Base-by-base conservation (phyloP, 2,888 invertebrate species). In the Mechanitis mazaeus region DNA sequence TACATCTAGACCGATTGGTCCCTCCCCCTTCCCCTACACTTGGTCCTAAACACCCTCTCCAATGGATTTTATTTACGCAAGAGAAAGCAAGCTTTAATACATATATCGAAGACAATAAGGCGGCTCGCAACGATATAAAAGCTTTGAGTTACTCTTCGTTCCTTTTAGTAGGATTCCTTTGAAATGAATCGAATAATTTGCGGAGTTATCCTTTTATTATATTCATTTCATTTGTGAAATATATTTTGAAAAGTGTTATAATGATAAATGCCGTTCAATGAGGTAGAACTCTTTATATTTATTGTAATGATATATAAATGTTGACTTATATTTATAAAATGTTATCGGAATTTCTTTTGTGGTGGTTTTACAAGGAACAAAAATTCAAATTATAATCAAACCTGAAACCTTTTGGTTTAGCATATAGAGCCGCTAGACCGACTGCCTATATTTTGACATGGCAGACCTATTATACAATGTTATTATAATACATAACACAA, bases 111-210 rank as follows among this genome's bases (percentile, higher is more conserved):
- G 87, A 90, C 90, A 90, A 90, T 89, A 88, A 87, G 87, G 79
- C 86, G 85, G 84, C 76, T 84, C 83, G 78, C 81, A 81, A 83
- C 84, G 87, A 88, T 85, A 89, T 89, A 90, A 90, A 89, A 88
- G 90, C 89, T 90, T 89, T 89, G 90, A 89, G 87, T 87, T 87
- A 88, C 86, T 83, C 84, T 81, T 78, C 82, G 77, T 81, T 87
- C 84, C 87, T 85, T 89, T 89, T 86, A 85, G 86, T 82, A 79
- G 81, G 80, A 87, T 87, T 87, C 84, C 85, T 87, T 89, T 89
- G 87, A 88, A 88, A 89, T 87, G 86, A 89, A 85, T 89, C 87
- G 86, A 88, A 88, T 88, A 87, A 89, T 88, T 88, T 83, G 81
- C 80, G 72, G 82, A 86, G 83, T 85, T 86, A 85, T 85, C 80